These are phyloP conservation scores for Onychorhynchus coronatus DNA, from an alignment of 2,113 vertebrate species.

Conservation along the genomic window DNA sequence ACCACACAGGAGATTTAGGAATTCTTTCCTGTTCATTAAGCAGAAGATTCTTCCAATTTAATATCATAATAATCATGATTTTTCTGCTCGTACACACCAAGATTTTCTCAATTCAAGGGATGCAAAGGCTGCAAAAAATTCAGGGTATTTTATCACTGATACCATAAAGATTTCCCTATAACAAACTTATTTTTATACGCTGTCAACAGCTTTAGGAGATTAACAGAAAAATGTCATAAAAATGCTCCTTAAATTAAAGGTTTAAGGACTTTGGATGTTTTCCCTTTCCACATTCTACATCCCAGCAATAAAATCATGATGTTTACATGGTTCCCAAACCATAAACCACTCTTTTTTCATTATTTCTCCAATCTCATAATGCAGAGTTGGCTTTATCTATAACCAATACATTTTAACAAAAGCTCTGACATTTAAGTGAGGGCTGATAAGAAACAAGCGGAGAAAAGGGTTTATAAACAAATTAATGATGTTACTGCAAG, in stretches of 20 bases:
- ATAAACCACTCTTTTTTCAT: neutral
- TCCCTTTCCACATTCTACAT: neutral
- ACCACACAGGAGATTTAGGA: neutral
- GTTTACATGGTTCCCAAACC: conserved; percentile 1
- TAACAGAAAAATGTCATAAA: conserved; percentile 1
- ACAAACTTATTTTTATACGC: neutral
- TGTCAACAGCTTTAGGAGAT: conserved; percentile 2
- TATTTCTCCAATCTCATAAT: neutral
- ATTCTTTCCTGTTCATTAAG: neutral
- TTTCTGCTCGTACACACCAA: neutral
- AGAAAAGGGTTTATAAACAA: neutral
- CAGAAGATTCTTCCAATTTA: neutral
- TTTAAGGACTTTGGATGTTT: neutral
- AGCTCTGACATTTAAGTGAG: neutral
- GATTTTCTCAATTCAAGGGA: neutral
- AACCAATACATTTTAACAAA: neutral
- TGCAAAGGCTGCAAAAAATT: neutral
- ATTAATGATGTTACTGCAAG: neutral
- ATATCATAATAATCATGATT: neutral
- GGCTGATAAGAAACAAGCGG: neutral
- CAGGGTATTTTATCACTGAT: neutral
- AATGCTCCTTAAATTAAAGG: conserved; percentile 26
- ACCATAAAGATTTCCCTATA: neutral
- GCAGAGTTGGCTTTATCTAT: neutral
- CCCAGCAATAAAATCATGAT: neutral